Evolutionary conservation across 2,797 vertebrate species (phyloP).

Genomic region (Tangara arthus): DNA sequence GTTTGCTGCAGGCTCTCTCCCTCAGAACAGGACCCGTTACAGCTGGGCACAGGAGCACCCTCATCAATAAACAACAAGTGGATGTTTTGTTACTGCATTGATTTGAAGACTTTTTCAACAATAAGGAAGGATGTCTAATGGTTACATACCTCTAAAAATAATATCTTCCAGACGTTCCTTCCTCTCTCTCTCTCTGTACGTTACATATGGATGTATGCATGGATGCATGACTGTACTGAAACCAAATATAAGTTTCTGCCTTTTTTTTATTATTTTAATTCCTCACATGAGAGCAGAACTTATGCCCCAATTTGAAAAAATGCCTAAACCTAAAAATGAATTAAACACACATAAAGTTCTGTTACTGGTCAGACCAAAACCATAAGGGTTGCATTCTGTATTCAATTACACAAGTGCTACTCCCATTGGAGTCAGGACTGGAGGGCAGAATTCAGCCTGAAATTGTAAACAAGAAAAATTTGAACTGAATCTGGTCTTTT

Average conservation of each 20-base stretch:
- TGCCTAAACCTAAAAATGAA: slow-evolving; percentile 46
- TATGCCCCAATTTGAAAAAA: slow-evolving; percentile 45
- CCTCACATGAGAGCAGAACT: slow-evolving; percentile 17
- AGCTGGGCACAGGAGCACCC: background rate
- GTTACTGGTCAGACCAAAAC: slow-evolving; percentile 39
- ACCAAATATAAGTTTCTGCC: slow-evolving; percentile 4
- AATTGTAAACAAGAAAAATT: slow-evolving; percentile 60
- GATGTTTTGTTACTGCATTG: slow-evolving; percentile 20
- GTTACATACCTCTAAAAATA: slow-evolving; percentile 31
- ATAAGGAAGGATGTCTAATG: slow-evolving; percentile 28
- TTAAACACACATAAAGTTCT: slow-evolving; percentile 55
- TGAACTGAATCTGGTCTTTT: slow-evolving; percentile 23
- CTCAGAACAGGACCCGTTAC: background rate
- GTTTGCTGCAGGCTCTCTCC: background rate
- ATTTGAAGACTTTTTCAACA: slow-evolving; percentile 37
- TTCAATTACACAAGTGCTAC: slow-evolving; percentile 61
- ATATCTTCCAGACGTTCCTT: slow-evolving; percentile 14
- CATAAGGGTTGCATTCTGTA: slow-evolving; percentile 55
- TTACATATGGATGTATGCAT: slow-evolving; percentile 1
- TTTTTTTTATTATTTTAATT: slow-evolving; percentile 7
- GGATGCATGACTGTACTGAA: background rate
- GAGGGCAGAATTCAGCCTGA: slow-evolving; percentile 65
- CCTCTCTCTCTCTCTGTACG: background rate
- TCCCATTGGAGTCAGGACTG: slow-evolving; percentile 41
- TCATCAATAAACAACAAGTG: slow-evolving; percentile 56